A percentile compares a stretch with the other conserved stretches of the same genome.
Conservation (phyloP, 2,888 invertebrate species). For the Eutolmus rufibarbis region DNA sequence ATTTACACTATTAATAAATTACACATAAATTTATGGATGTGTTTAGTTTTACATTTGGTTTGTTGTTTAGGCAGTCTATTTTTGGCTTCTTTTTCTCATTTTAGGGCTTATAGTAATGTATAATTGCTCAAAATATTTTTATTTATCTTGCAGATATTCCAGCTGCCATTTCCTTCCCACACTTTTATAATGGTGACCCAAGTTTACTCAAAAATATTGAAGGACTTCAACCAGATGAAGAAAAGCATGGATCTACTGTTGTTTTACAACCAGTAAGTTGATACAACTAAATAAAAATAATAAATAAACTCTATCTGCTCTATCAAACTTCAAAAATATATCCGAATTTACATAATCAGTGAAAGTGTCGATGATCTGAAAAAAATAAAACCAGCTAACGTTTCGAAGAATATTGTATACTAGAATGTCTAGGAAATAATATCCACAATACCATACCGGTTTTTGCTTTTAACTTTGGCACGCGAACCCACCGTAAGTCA, state of each 20-base stretch:
- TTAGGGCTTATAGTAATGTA: background rate
- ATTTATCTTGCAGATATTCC: constrained; percentile 68
- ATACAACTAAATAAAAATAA: background rate
- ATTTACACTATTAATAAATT: background rate
- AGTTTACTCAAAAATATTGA: constrained; percentile 67
- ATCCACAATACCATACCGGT: background rate
- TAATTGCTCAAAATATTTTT: background rate
- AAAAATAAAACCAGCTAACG: background rate
- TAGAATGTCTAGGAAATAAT: background rate
- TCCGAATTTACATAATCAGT: background rate
- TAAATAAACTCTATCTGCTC: background rate
- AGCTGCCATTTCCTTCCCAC: constrained; percentile 76
- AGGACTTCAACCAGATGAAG: constrained; percentile 70
- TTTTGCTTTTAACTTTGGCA: background rate
- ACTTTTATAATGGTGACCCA: constrained; percentile 73
- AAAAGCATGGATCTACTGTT: constrained; percentile 65
- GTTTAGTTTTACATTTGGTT: background rate
- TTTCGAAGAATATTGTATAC: background rate
- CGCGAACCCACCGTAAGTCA: background rate
- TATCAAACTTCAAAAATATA: background rate
- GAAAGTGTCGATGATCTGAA: background rate
- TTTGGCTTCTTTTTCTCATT: background rate
- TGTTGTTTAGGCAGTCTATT: background rate
- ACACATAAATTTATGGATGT: background rate
- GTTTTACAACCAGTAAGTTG: constrained; percentile 74